Evolutionary conservation across 2,797 vertebrate genomes (phyloP), one percentile per base, ranked within the genome.

Genomic region (Enteromius unitaeniatus): DNA sequence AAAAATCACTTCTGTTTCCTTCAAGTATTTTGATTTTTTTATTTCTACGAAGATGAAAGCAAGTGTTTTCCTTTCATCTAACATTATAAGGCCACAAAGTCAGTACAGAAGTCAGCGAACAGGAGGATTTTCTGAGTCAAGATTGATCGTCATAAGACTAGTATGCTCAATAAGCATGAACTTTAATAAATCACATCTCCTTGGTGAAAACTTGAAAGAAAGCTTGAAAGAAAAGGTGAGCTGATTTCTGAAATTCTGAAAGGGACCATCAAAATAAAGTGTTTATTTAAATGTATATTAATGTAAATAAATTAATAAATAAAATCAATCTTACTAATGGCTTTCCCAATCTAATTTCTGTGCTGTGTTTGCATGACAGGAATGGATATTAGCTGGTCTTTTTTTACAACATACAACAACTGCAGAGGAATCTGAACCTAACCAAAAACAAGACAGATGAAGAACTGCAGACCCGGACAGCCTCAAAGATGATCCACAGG

Each of bases 51-150:
- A 17, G 34, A 62, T 62, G 19, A 62, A 77, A 77, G 51, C 37
- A 21, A 17, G 34, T 26, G 0, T 62, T 62, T 62, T 58, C 26
- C 51, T 62, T 78, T 78, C 14, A 62, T 78, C 34, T 40, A 40
- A 62, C 53, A 77, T 14, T 34, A 47, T 53, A 58, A 62, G 53
- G 53, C 23, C 8, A 77, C n/a, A 77, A 26, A 28, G 23, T 78
- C 55, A 62, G 53, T 10, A 14, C 11, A 45, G 37, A 47, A 76
- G 55, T 26, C 53, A 62, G 45, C 75, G 26, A 78, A 78, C 55
- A 78, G 6, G 34, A 60, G n/a, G 19, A 60, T 60, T 42, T 62
- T 14, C 26, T 77, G 55, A 62, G 55, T 21, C 28, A 75, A 55
- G 21, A 49, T 75, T 55, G 47, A 49, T 15, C 2, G 0, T 31